Evolutionary conservation across 1,140 invertebrate genomes (phyloP), one percentile per base, ranked within the genome.

Genomic region (Dermatophagoides farinae): DNA sequence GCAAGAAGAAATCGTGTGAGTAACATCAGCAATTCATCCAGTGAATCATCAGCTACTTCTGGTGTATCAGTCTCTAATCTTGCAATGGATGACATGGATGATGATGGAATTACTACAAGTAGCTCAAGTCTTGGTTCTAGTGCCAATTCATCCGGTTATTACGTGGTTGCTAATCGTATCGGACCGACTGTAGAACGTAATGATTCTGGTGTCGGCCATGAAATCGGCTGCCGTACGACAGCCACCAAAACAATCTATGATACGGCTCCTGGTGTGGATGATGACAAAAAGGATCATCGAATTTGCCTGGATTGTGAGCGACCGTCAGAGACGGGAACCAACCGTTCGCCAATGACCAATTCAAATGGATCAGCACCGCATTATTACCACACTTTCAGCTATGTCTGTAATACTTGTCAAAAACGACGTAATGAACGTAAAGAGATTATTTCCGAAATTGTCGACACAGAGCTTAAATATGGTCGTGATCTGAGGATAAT

Each of bases 381-480:
- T 31, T 20, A 50, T 50, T 44, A 16, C 10, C 43, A 20, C 10
- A 16, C 2, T 44, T 44, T 44, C n/a, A 50, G 8, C 12, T 20
- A 50, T 20, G 18, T 90, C 9, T 93, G 89, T 73, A 77, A 83
- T 61, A 86, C 88, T 69, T 95, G 89, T 71, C 77, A 80, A 47
- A 88, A 88, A 67, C 85, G 85, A 68, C 77, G 88, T 60, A 79
- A 82, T 0, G 88, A 97, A 70, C 78, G 89, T 41, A 88, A 89
- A 68, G 88, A 95, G 74, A 93, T 92, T 20, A 86, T 97, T 52
- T 84, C 83, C 1, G 91, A 97, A 76, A 91, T 96, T 62, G 85
- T 92, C 2, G 90, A 96, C 71, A 95, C 90, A 0, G 91, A 97
- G 74, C 82, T 90, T 65, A 95, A 63, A 37, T 65, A 65, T 61